phyloP scores from a whole-genome alignment of 2,113 vertebrate species.

The Microcebus lehilahytsara region DNA sequence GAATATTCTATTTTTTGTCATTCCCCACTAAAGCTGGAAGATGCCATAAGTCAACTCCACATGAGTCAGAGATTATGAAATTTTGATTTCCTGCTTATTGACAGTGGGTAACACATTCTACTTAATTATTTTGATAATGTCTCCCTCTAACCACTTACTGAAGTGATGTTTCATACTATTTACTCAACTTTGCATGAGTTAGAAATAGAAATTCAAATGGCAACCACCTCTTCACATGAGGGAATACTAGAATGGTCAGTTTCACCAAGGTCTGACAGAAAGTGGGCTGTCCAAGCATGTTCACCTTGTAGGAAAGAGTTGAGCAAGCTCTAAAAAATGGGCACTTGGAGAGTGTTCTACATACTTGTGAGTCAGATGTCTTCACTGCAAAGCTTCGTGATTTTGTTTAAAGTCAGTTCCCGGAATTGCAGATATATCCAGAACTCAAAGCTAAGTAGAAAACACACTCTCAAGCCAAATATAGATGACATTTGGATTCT shows the following conservation, averaged over 20 bases:
- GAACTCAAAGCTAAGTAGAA: slow-evolving; percentile 38
- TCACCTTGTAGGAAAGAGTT: neutral
- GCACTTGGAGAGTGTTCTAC: neutral
- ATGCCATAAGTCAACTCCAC: neutral
- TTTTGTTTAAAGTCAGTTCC: slow-evolving; percentile 48
- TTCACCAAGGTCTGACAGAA: neutral
- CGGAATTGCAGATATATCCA: slow-evolving; percentile 28
- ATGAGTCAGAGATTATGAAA: neutral
- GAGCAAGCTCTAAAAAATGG: neutral
- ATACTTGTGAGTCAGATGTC: slow-evolving; percentile 27
- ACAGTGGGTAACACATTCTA: neutral
- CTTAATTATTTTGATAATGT: slow-evolving; percentile 18
- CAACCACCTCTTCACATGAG: neutral
- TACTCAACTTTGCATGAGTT: neutral
- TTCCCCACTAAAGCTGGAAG: neutral
- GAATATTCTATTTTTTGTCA: neutral
- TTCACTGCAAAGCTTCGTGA: neutral
- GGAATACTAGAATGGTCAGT: neutral
- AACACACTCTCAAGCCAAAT: slow-evolving; percentile 14
- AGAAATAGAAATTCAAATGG: slow-evolving; percentile 23
- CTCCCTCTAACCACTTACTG: neutral
- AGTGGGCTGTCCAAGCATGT: neutral
- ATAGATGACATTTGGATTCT: slow-evolving; percentile 52
- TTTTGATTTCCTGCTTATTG: slow-evolving; percentile 16
- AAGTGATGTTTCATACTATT: slow-evolving; percentile 2